Base-by-base conservation (phyloP, 2,797 vertebrate species). In the Sus cebifrons region DNA sequence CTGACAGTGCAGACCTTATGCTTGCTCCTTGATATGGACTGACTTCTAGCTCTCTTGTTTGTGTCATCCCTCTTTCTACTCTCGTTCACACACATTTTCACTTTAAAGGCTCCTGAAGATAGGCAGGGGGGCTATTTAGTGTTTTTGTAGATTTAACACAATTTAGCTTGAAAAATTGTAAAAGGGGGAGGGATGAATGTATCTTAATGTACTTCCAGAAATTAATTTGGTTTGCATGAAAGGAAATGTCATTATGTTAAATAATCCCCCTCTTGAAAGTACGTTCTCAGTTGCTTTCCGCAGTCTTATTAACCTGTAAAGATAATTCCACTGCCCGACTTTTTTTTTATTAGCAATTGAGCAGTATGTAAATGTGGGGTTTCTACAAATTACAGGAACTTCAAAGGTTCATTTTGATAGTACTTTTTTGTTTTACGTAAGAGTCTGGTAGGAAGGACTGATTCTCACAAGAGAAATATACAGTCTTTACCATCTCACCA, bases 1-100 rank as follows among this genome's bases (percentile, higher is more conserved):
- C 97, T 95, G 87, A 96, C 95, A 89, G 94, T 52, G 96, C 83
- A 79, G 96, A 82, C 96, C 97, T 96, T 97, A 71, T 91, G 96
- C 44, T 95, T 95, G 73, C 36, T 93, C 89, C 74, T 77, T 17
- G 58, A 95, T 96, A 65, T 78, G 86, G 84, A 93, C 60, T 44
- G 88, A 74, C 88, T 96, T 95, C 97, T n/a, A 93, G 44, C 8
- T 91, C 21, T 90, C 81, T 62, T 85, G 54, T 81, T 52, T 68
- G 25, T 79, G 18, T 68, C 92, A 83, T 96, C 14, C 0, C 44
- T 96, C 95, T 89, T 85, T 70, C 32, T 52, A 67, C 20, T 91
- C 79, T 87, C 56, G 29, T 67, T 32, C 62, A 84, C 32, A 65
- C 85, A 89, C 17, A 91, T 70, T 89, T 94, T 75, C 65, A 81